Base-by-base conservation (phyloP, 2,113 vertebrate genomes). In the Odobenus rosmarus region DNA sequence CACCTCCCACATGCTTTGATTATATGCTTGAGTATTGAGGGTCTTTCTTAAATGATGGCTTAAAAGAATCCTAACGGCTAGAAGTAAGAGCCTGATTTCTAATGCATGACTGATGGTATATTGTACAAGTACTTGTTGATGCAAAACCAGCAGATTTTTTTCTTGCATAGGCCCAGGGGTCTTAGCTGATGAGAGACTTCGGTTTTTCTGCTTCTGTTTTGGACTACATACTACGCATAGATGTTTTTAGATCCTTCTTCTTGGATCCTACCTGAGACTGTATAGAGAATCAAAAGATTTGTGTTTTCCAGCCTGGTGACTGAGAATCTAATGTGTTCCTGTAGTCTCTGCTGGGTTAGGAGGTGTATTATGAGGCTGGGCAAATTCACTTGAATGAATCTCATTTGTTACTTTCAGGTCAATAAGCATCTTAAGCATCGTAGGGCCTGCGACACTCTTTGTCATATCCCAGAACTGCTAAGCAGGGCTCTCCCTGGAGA, bases 321-420 rank as follows among this genome's bases (percentile, higher is more conserved):
- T 79, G 80, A 69, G 59, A 97, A 81, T 39, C 42, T 7, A 1
- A 1, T 64, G 61, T 13, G 42, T 91, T 16, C 62, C 64, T 18
- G 0, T 14, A 76, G 82, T 61, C 26, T 69, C 46, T 18, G 42
- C 59, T 93, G 21, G 39, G 49, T 81, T 13, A 55, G 1, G 61
- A 88, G 26, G 72, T 86, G 21, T 97, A 57, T 88, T 80, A 76
- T 33, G 81, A 95, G 80, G 76, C 10, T 13, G 18, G 87, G 31
- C 82, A 49, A 94, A 84, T 88, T 95, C 18, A 62, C 51, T 64
- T 96, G 67, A 80, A 26, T 79, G 79, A 82, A 69, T 49, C 39
- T 96, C 18, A 81, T 94, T 97, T 95, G 88, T 97, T 95, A 62
- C 7, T 71, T 96, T 96, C 49, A 97, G 88, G 90, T 97, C 97